phyloP scores from a whole-genome alignment of 2,113 vertebrate species.

The Tyto alba region DNA sequence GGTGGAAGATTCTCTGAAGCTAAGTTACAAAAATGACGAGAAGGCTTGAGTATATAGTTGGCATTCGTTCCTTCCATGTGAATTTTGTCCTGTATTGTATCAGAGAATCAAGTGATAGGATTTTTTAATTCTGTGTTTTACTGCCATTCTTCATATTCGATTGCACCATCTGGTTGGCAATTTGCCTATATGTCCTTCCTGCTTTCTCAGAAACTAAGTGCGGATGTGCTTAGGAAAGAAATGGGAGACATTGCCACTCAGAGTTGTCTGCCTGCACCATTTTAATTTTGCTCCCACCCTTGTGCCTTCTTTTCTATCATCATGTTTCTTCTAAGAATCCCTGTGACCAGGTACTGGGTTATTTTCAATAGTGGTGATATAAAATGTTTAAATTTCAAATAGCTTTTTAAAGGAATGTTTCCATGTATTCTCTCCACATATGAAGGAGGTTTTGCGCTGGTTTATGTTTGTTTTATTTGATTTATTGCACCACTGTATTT shows the following conservation, averaged over 20 bases:
- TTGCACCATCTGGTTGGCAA: slow-evolving; percentile 18
- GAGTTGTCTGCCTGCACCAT: neutral
- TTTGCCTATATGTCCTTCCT: slow-evolving; percentile 22
- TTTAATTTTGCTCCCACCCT: neutral
- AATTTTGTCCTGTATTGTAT: neutral
- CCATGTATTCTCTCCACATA: neutral
- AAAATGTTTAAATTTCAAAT: neutral
- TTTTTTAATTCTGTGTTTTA: neutral
- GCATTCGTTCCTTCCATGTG: neutral
- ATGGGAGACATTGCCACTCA: neutral
- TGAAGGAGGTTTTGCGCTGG: neutral
- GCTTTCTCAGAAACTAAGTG: slow-evolving; percentile 9
- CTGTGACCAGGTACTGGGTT: neutral
- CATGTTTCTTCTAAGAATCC: neutral
- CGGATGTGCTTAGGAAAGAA: neutral
- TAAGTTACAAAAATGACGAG: neutral
- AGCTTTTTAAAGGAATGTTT: neutral
- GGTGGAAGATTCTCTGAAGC: neutral
- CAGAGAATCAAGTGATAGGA: neutral
- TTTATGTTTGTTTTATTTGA: neutral
- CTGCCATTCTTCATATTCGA: neutral
- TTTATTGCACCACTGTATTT: neutral
- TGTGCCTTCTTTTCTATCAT: neutral
- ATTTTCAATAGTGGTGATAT: neutral
- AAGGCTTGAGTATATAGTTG: neutral